These are phyloP conservation scores for Pomacea canaliculata DNA, from an alignment of 2,888 invertebrate genomes.

Conservation along the genomic window DNA sequence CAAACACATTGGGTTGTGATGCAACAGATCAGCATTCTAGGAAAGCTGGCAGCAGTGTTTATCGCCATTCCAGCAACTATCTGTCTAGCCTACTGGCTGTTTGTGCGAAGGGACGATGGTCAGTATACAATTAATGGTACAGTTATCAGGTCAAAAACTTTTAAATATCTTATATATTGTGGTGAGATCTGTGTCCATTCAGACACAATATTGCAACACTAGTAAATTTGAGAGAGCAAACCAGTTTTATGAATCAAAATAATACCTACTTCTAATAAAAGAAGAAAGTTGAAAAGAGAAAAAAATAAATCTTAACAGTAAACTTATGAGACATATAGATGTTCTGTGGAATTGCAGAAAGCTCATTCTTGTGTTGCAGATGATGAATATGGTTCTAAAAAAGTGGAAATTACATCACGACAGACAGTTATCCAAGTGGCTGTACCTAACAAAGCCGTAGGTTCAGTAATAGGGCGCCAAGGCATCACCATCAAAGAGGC, in stretches of 20 bases:
- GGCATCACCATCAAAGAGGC: conserved; percentile 81
- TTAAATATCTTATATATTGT: too few species aligned
- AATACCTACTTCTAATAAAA: too few species aligned
- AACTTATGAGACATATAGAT: too few species aligned
- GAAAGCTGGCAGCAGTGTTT: conserved; percentile 38
- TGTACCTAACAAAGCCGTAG: conserved; percentile 69
- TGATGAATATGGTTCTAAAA: conserved; percentile 33
- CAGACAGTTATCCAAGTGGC: conserved; percentile 67
- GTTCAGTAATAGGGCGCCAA: conserved; percentile 75
- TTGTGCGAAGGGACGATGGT: conserved; percentile 47
- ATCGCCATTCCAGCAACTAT: conserved; percentile 56
- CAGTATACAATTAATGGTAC: conserved; percentile 4
- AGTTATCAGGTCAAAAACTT: neutral
- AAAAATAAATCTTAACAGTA: too few species aligned
- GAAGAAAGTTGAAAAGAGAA: too few species aligned
- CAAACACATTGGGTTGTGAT: too few species aligned
- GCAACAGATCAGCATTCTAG: neutral
- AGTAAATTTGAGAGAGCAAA: too few species aligned
- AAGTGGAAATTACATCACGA: conserved; percentile 46
- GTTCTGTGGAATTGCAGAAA: too few species aligned
- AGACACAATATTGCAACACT: too few species aligned
- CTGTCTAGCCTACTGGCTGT: conserved; percentile 54
- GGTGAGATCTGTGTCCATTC: too few species aligned
- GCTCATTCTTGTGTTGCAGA: conserved; percentile 4
- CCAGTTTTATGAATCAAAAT: too few species aligned